Evolutionary conservation across 1,140 invertebrate species (phyloP).

Genomic region (Marisa cornuarietis): DNA sequence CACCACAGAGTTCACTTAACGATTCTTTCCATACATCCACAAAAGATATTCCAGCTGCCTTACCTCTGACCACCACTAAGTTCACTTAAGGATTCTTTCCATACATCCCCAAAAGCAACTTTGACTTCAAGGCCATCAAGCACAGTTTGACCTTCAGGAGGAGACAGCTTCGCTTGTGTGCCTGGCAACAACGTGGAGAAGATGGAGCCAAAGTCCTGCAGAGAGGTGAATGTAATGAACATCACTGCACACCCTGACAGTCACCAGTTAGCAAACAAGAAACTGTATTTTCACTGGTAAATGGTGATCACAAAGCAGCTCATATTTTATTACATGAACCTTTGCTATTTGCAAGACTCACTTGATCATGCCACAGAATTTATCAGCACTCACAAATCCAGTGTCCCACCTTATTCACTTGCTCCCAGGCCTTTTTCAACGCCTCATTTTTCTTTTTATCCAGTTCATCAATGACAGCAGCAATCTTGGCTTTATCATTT

Average conservation of each 20-base stretch:
- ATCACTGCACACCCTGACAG: no score
- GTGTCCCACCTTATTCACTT: constrained; percentile 69
- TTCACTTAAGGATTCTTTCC: constrained; percentile 97
- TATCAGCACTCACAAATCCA: neutral
- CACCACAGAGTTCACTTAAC: constrained; percentile 93
- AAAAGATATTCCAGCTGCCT: constrained; percentile 63
- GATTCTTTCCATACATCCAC: constrained; percentile 97
- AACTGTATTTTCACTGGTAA: no score
- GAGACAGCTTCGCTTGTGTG: constrained; percentile 84
- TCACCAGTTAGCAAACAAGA: no score
- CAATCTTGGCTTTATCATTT: constrained; percentile 80
- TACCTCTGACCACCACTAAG: constrained; percentile 92
- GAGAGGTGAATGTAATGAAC: neutral
- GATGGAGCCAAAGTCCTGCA: constrained; percentile 93
- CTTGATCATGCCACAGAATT: neutral
- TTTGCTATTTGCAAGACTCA: neutral
- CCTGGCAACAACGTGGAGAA: constrained; percentile 92
- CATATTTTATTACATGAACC: neutral
- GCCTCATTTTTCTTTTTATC: constrained; percentile 90
- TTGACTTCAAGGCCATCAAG: constrained; percentile 91
- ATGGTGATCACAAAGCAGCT: no score
- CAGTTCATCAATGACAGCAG: constrained; percentile 84
- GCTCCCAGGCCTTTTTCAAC: constrained; percentile 82
- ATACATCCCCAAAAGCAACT: constrained; percentile 91
- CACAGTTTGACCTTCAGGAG: constrained; percentile 78